Base-by-base conservation (phyloP, 2,797 vertebrate genomes). In the Tachyglossus aculeatus region DNA sequence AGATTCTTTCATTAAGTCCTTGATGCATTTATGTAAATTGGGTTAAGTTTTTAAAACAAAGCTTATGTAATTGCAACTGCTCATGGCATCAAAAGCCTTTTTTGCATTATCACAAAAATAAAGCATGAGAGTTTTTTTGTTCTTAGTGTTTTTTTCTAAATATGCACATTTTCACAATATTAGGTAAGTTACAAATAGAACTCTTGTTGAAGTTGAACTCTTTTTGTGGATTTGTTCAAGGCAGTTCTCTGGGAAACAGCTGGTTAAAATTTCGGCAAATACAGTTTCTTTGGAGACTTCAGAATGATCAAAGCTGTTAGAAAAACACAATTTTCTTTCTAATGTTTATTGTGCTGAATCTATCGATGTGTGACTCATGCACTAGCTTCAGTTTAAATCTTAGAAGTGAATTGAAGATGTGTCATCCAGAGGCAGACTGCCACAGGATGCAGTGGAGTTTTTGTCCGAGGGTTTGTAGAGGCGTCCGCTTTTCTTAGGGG, bases 191-290 rank as follows among this genome's bases (percentile, higher is more conserved):
- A 34, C 60, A 43, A 56, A 31, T 51, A 40, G 39, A 66, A 65
- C 2, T 8, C 60, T 66, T 36, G 31, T 32, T 21, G 54, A 47
- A 31, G 36, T 29, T 14, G 73, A 4, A 7, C 54, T 19, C 19
- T 31, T 40, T 40, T 27, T 58, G 44, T 64, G 44, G 66, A 39
- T n/a, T 4, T 32, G 12, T 29, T 10, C 14, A 47, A 50, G 51
- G 47, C 10, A 32, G 52, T 50, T n/a, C n/a, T n/a, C n/a, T 19
- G 25, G 21, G 21, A 43, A 36, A 29, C 1, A 21, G 39, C 37
- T 74, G 65, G 65, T 62, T 64, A 55, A 67, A 59, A 77, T 67
- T 50, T 53, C 9, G 18, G 1, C 11, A 5, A 7, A 2, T 21
- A 4, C 19, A 41, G 55, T 44, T 65, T 55, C 10, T 40, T 19